A percentile compares a stretch with the other conserved stretches of the same genome.
Conservation (phyloP, 2,113 vertebrate genomes). For the Macrotus californicus region DNA sequence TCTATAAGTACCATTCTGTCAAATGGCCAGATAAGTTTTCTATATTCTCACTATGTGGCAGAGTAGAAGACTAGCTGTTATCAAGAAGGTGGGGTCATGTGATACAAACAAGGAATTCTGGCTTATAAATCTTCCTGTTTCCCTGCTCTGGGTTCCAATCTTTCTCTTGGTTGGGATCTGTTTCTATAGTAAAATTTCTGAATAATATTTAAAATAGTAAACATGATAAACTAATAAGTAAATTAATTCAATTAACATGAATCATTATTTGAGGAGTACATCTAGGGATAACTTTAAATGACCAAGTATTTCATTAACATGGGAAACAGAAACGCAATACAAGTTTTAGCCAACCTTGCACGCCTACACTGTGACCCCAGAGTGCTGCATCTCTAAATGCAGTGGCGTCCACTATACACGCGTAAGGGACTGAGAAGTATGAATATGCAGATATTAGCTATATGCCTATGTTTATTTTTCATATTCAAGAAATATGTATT, state of each 20-base stretch:
- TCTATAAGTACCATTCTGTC: background rate
- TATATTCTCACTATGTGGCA: background rate
- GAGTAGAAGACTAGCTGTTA: background rate
- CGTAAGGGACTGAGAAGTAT: background rate
- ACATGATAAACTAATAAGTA: background rate
- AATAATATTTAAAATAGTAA: background rate
- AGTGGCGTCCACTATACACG: accelerated
- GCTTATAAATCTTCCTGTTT: background rate
- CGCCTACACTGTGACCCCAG: background rate
- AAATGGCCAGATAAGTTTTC: background rate
- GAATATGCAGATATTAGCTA: background rate
- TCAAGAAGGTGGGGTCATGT: background rate
- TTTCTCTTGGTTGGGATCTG: background rate
- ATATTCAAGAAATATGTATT: background rate
- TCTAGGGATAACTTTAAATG: background rate
- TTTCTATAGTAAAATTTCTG: background rate
- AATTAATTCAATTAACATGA: background rate
- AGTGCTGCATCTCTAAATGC: background rate
- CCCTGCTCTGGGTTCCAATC: background rate
- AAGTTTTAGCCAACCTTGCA: background rate
- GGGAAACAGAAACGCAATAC: background rate
- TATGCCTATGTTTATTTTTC: background rate
- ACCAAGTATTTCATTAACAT: background rate
- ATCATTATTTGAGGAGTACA: background rate
- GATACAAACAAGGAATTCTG: background rate